Percentiles rank a stretch among this genome's conserved stretches.
Conservation (phyloP, 2,113 vertebrate species). For the Chlamydotis undulata region DNA sequence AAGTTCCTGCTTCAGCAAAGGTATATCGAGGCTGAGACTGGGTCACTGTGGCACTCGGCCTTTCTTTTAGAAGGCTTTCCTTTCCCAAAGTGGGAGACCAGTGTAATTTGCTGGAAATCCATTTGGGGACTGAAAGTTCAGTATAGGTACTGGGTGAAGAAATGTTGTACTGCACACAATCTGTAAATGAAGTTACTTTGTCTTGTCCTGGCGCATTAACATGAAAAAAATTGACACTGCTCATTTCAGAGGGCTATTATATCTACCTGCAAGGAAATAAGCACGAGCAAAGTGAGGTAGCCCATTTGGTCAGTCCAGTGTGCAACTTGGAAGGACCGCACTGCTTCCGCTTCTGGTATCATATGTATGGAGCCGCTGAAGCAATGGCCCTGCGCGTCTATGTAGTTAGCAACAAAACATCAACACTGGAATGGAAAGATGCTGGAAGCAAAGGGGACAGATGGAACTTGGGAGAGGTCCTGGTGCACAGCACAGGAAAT, state of each 20-base stretch:
- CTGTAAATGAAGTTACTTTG: neutral
- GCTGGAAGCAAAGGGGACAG: neutral
- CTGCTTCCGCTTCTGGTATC: constrained; percentile 84
- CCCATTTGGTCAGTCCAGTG: constrained; percentile 71
- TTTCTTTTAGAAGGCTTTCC: neutral
- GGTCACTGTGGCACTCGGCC: neutral
- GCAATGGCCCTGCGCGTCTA: constrained; percentile 68
- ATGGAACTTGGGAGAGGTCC: neutral
- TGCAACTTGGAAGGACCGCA: constrained; percentile 65
- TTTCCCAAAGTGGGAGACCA: neutral
- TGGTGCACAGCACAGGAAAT: neutral
- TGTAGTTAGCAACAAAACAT: constrained; percentile 30
- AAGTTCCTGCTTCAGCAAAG: neutral
- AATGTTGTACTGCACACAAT: neutral
- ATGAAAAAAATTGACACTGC: constrained; percentile 26
- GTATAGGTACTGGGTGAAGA: neutral
- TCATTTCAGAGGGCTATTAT: constrained; percentile 77
- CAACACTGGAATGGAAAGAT: constrained; percentile 58
- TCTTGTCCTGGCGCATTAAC: neutral
- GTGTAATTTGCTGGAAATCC: neutral
- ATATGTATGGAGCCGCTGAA: constrained; percentile 77
- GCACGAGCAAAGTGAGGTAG: constrained; percentile 55
- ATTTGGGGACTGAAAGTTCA: neutral
- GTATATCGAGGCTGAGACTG: neutral
- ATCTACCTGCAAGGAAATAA: constrained; percentile 76